Base-by-base conservation (phyloP, 2,797 vertebrate genomes). In the Pseudocheirus occidentalis region DNA sequence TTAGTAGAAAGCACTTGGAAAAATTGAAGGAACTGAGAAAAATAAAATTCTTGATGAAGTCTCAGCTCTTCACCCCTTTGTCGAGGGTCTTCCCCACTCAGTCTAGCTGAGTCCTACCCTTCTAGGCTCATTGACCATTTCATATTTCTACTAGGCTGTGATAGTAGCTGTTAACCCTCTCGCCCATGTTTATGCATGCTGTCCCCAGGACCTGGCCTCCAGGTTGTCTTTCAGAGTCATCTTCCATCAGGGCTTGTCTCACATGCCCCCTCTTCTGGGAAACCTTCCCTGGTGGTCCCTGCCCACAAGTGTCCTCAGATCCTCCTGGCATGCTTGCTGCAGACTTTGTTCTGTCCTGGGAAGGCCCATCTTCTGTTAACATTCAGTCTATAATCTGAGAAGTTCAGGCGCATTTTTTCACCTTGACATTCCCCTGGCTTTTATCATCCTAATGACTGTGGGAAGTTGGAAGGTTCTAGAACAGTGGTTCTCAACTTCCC, bases 271-370 rank as follows among this genome's bases (percentile, higher is more conserved):
- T n/a, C 14, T 66, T 5, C 62, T 16, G 34, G 2, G 14, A 6
- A 40, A 21, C 62, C 34, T 18, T 73, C 62, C n/a, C 62, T 46
- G 40, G 24, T 46, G 40, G 21, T 27, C 21, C 24, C 18, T 81
- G 66, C 62, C n/a, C n/a, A 2, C 12, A n/a, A 73, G 16, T 54
- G 53, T 54, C 10, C 53, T 54, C 53, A 54, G 53, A 54, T 11
- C 53, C 53, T 40, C n/a, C 73, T 24, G 16, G 66, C n/a, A 40
- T 3, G 0, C 0, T 1, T 10, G 29, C 50, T 7, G 1, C 11
- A 94, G 50, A 81, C 31, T 54, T 27, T 18, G 13, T 50, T 92
- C 89, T 87, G 50, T 66, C 34, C 29, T 1, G 1, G 6, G 10
- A 91, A 0, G 53, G 27, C 13, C 18, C 58, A 14, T 3, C 11